A percentile compares a stretch with the other conserved stretches of the same genome.
Conservation (phyloP, 2,797 vertebrate genomes). For the Enoplosus armatus region DNA sequence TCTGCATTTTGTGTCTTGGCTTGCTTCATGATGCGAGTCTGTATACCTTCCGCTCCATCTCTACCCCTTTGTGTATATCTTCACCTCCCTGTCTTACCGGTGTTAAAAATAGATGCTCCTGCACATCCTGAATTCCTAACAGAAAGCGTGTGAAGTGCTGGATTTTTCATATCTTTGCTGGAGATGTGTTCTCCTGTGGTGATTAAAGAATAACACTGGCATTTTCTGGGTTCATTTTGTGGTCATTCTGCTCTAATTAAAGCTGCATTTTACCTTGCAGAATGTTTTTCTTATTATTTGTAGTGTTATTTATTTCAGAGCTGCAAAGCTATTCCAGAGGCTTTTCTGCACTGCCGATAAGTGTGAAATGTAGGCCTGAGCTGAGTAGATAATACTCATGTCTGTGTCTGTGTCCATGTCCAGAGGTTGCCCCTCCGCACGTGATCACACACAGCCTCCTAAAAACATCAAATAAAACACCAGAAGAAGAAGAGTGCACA, state of each 20-base stretch:
- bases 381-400: conserved; percentile 24
- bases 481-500: not conserved
- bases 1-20: conserved; percentile 5
- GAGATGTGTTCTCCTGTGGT: not conserved
- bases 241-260: conserved; percentile 27
- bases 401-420: conserved; percentile 20
- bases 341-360: conserved; percentile 3
- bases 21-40: conserved; percentile 16
- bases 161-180: not conserved
- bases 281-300: conserved; percentile 13
- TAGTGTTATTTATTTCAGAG: not conserved
- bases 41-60: conserved; percentile 1
- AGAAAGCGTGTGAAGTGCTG: not conserved
- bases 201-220: conserved; percentile 15
- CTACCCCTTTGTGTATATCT: conserved; percentile 16
- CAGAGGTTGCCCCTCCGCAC: not conserved
- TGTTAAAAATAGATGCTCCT: conserved; percentile 50
- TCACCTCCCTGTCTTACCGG: conserved; percentile 14
- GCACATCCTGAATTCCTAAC: conserved; percentile 15
- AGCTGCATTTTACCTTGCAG: not conserved
- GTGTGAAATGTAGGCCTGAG: conserved; percentile 28
- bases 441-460: not conserved
- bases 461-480: not conserved
- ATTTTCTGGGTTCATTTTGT: not conserved
- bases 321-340: conserved; percentile 7